Percentiles rank a stretch among this genome's conserved stretches.
phyloP scores from a whole-genome alignment of 53 echinoderm and acorn worm genomes.

The Zoroaster sp. region DNA sequence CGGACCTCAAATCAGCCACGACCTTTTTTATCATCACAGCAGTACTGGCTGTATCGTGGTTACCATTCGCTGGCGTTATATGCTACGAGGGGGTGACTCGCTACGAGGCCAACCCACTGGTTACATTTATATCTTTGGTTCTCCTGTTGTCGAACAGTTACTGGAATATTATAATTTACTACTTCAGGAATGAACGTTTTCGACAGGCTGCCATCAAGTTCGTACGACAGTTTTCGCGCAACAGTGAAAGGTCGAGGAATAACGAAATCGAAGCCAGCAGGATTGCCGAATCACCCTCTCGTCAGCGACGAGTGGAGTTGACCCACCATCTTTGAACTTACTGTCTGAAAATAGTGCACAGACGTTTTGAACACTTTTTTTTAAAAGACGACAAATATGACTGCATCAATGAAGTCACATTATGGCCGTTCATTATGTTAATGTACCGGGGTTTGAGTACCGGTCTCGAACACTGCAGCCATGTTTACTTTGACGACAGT shows the following conservation, averaged over 20 bases:
- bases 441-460: too few species aligned
- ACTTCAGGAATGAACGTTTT: slow-evolving; percentile 32
- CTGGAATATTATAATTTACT: slow-evolving; percentile 51
- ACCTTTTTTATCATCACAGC: slow-evolving; percentile 63
- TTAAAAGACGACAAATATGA: too few species aligned
- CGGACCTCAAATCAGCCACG: slow-evolving; percentile 32
- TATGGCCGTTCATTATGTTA: too few species aligned
- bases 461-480: too few species aligned
- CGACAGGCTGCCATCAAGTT: not conserved
- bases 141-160: slow-evolving; percentile 54
- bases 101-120: not conserved
- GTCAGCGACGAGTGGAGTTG: too few species aligned
- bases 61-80: slow-evolving; percentile 46
- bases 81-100: slow-evolving; percentile 42
- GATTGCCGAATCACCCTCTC: too few species aligned
- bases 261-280: slow-evolving; percentile 13
- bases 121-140: slow-evolving; percentile 27
- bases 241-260: not conserved
- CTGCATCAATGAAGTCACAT: too few species aligned
- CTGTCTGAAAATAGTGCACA: too few species aligned
- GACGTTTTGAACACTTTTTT: too few species aligned
- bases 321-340: too few species aligned
- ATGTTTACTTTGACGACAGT: too few species aligned
- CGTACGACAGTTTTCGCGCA: not conserved
- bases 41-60: slow-evolving; percentile 46